Conservation (phyloP, 2,113 vertebrate species). For the Tetrao urogallus region DNA sequence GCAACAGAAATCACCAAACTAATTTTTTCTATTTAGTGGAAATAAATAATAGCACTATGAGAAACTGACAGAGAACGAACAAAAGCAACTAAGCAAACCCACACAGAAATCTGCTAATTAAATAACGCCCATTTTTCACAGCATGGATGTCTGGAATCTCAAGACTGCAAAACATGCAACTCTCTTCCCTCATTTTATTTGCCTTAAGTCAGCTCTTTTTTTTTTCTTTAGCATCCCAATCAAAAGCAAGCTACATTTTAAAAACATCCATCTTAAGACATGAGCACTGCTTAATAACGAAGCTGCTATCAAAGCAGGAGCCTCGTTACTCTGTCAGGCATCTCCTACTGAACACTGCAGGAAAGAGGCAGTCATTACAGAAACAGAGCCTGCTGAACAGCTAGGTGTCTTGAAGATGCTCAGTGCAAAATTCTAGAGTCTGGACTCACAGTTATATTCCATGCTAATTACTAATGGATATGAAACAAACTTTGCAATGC, state of each 20-base stretch:
- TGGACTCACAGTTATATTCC: background rate
- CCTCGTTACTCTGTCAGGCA: background rate
- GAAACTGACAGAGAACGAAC: conserved; percentile 16
- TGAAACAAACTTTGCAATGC: background rate
- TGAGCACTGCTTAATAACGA: background rate
- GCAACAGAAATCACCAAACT: background rate
- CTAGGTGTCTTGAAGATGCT: background rate
- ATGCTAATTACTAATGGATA: background rate
- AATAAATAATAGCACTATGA: conserved; percentile 14
- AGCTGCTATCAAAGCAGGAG: background rate
- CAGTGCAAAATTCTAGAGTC: background rate
- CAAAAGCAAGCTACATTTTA: background rate
- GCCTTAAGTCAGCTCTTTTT: conserved; percentile 26
- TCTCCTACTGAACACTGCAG: background rate
- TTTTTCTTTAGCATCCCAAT: background rate
- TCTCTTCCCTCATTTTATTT: background rate
- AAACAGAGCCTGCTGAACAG: background rate
- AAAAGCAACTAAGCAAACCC: conserved; percentile 39
- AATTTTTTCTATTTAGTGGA: background rate
- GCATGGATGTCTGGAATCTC: conserved; percentile 35
- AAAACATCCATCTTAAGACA: background rate
- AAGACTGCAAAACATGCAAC: conserved; percentile 3
- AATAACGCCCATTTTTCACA: conserved; percentile 11
- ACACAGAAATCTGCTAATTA: conserved; percentile 40
- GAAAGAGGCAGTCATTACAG: background rate